Evolutionary conservation across 1,140 invertebrate genomes (phyloP).

Genomic region (Drosophila sulfurigaster): DNA sequence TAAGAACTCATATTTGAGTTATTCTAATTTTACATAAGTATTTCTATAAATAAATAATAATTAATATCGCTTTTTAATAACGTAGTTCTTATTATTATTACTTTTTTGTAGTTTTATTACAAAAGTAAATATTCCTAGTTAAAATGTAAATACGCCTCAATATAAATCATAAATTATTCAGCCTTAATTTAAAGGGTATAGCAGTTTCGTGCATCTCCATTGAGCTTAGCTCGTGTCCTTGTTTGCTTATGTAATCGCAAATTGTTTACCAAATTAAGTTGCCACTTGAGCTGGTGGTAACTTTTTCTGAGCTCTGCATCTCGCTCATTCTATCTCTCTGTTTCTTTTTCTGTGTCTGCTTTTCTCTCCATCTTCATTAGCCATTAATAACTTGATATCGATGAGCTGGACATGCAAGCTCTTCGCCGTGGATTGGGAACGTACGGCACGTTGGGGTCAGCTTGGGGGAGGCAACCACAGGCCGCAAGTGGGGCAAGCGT

Average conservation of each 20-base stretch:
- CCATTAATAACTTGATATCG: slow-evolving; percentile 83
- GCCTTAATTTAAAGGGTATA: slow-evolving; percentile 26
- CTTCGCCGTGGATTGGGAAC: slow-evolving; percentile 10
- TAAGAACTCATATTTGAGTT: not conserved
- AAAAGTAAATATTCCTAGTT: no score
- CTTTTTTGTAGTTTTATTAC: no score
- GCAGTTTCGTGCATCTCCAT: not conserved
- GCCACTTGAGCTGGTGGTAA: slow-evolving; percentile 68
- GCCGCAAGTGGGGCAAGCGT: slow-evolving; percentile 23
- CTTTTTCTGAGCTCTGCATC: slow-evolving; percentile 35
- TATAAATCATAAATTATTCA: no score
- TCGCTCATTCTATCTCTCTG: slow-evolving; percentile 26
- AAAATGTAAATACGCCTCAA: no score
- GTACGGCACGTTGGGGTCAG: slow-evolving; percentile 19
- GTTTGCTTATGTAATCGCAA: slow-evolving; percentile 57
- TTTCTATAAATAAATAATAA: no score
- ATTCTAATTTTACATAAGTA: no score
- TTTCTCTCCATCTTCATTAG: slow-evolving; percentile 57
- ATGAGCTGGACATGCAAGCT: slow-evolving; percentile 42
- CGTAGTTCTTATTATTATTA: no score
- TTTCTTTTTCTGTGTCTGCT: not conserved
- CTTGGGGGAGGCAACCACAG: slow-evolving; percentile 46
- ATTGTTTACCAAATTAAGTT: slow-evolving; percentile 79
- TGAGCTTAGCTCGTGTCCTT: slow-evolving; percentile 1
- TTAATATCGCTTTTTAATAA: no score